Evolutionary conservation across 2,888 invertebrate species (phyloP).

Genomic region (Ctenicera cuprea): DNA sequence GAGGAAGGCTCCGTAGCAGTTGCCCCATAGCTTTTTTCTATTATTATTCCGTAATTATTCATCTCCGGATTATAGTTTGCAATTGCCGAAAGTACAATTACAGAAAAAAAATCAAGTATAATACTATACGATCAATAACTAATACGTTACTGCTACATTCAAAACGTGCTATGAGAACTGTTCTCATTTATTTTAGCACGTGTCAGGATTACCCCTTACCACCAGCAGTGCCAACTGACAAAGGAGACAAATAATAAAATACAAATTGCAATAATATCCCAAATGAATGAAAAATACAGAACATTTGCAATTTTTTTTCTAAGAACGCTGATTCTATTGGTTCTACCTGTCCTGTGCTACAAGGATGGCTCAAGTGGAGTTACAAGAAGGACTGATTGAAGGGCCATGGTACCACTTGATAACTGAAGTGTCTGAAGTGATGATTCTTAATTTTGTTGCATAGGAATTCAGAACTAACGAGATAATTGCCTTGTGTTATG

Average conservation of each 20-base stretch:
- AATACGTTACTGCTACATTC: constrained; percentile 3
- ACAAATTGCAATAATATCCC: constrained; percentile 23
- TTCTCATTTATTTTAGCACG: constrained; percentile 42
- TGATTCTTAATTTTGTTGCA: constrained; percentile 39
- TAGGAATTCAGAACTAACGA: constrained; percentile 31
- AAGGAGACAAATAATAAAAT: constrained; percentile 12
- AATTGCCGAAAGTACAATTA: too few relatives aligned
- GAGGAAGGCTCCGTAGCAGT: too few relatives aligned
- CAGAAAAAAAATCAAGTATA: too few relatives aligned
- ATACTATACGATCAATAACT: constrained; percentile 11
- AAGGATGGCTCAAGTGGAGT: constrained; percentile 25
- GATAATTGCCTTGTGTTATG: constrained; percentile 40
- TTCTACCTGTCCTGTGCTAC: background rate
- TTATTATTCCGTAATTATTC: too few relatives aligned
- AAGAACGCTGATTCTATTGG: background rate
- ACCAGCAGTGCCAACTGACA: constrained; percentile 32
- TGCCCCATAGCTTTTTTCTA: too few relatives aligned
- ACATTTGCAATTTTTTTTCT: background rate
- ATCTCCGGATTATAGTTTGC: too few relatives aligned
- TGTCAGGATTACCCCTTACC: constrained; percentile 19
- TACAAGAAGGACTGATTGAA: background rate
- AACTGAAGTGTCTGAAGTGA: constrained; percentile 44
- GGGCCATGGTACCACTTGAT: constrained; percentile 28
- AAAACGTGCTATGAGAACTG: constrained; percentile 33
- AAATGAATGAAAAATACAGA: background rate